These are phyloP conservation scores for Mesorhabditis spiculigera DNA, from an alignment of 2,888 invertebrate species.

Conservation along the genomic window DNA sequence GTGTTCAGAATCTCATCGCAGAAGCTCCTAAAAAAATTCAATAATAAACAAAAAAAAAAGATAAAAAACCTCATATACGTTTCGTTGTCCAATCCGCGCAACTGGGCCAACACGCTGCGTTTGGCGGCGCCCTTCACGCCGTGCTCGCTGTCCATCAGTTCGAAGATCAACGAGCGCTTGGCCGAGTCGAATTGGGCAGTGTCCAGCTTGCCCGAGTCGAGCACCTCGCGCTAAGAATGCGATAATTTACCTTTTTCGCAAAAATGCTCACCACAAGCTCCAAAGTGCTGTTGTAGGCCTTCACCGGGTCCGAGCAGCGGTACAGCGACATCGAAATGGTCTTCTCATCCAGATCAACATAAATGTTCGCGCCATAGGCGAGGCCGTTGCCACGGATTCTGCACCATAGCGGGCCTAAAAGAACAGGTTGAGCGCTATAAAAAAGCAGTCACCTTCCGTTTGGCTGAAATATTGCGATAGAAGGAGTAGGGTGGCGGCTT, in stretches of 20 bases:
- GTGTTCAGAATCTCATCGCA: background rate
- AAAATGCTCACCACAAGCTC: slow-evolving; percentile 68
- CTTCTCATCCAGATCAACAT: slow-evolving; percentile 67
- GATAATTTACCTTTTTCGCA: background rate
- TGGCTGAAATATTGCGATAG: slow-evolving; percentile 82
- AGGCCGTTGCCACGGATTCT: slow-evolving; percentile 81
- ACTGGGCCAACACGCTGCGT: slow-evolving; percentile 73
- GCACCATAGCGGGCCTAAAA: slow-evolving; percentile 58
- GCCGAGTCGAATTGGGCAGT: slow-evolving; percentile 76
- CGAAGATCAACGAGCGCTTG: slow-evolving; percentile 80
- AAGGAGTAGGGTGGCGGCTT: slow-evolving; percentile 74
- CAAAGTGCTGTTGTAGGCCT: slow-evolving; percentile 76
- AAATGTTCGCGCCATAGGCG: slow-evolving; percentile 73
- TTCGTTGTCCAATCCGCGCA: slow-evolving; percentile 62
- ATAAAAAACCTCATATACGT: background rate
- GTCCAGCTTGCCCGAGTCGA: slow-evolving; percentile 69
- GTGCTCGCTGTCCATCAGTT: slow-evolving; percentile 77
- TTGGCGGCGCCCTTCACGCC: slow-evolving; percentile 73
- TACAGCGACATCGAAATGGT: slow-evolving; percentile 74
- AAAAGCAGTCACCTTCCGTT: slow-evolving; percentile 67
- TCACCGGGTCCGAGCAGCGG: slow-evolving; percentile 75
- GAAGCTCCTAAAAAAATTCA: background rate
- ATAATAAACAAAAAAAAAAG: background rate
- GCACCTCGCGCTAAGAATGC: slow-evolving; percentile 45
- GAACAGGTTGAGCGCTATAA: background rate